Base-by-base conservation (phyloP, 2,888 invertebrate species). In the Drosophila mercatorum region DNA sequence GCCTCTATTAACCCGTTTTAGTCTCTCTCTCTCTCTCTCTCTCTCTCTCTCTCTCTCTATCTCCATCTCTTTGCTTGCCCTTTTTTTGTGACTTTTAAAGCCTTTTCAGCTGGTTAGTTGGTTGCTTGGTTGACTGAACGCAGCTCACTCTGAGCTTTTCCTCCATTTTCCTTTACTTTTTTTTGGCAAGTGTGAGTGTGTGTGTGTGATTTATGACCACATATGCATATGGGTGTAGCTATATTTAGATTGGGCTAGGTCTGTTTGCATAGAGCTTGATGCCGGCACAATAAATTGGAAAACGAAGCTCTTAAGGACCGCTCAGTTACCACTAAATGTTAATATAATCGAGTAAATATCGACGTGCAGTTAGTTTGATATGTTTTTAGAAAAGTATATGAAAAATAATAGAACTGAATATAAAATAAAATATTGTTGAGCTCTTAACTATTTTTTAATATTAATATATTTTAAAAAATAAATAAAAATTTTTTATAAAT, bases 1-100 rank as follows among this genome's bases (percentile, higher is more conserved):
- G 75, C 83, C 72, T 72, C 83, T 74, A 86, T 83, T 84, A 86
- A 84, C 84, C 83, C 83, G 78, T 86, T 84, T 81, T 70, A 75
- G 75, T 83, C 69, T 62, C 43, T 64, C 53, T 22, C n/a, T 10
- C 53, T 40, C 40, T 12, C 10, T 10, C 56, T 34, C 14, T 12
- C 12, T 56, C 8, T 22, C 31, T 56, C 12, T 12, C 14, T 34
- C 43, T 5, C 56, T 22, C 5, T 11, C 22, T 14, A 5, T 22
- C 14, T 3, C 34, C 12, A 3, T 43, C 34, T 34, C 22, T 12
- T 43, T 58, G 31, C 46, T 71, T 60, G 47, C 73, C 55, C 34
- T 34, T 40, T 57, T 84, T 81, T 81, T 80, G 79, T 72, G 83
- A 75, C 72, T 83, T 78, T 80, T 78, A 71, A 81, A 85, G 69